Conservation (phyloP, 2,888 invertebrate genomes). For the Euphydryas editha region DNA sequence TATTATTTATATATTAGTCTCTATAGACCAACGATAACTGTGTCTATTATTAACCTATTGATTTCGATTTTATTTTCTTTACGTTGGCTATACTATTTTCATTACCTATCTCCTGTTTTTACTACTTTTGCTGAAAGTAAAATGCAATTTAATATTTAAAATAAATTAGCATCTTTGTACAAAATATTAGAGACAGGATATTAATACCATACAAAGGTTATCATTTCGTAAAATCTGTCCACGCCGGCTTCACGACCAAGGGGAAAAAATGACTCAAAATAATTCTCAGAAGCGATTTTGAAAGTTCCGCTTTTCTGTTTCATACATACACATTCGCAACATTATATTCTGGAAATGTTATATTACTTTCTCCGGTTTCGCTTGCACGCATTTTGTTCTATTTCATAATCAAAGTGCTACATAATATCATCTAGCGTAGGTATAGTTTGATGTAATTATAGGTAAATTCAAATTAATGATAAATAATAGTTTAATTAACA, state of each 20-base stretch:
- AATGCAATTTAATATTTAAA: no score
- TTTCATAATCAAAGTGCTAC: not conserved
- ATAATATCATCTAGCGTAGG: no score
- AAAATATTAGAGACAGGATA: conserved; percentile 10
- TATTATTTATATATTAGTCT: no score
- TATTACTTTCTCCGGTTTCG: not conserved
- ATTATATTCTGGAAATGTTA: not conserved
- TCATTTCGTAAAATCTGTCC: conserved; percentile 14
- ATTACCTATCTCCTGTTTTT: no score
- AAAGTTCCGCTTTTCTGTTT: not conserved
- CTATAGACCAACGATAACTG: no score
- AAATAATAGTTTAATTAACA: no score
- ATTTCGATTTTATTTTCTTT: no score
- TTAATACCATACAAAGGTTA: conserved; percentile 8
- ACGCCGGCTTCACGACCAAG: conserved; percentile 10
- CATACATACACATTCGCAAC: not conserved
- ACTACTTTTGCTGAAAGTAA: no score
- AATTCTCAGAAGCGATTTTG: conserved; percentile 14
- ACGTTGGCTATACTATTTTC: no score
- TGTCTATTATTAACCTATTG: no score
- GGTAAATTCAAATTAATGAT: no score
- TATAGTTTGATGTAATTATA: no score
- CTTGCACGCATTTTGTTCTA: not conserved
- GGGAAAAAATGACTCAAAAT: conserved; percentile 12
- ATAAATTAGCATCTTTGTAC: not conserved